A percentile compares a stretch with the other conserved stretches of the same genome.
phyloP scores from a whole-genome alignment of 2,888 invertebrate genomes.

The Chirona hameri region DNA sequence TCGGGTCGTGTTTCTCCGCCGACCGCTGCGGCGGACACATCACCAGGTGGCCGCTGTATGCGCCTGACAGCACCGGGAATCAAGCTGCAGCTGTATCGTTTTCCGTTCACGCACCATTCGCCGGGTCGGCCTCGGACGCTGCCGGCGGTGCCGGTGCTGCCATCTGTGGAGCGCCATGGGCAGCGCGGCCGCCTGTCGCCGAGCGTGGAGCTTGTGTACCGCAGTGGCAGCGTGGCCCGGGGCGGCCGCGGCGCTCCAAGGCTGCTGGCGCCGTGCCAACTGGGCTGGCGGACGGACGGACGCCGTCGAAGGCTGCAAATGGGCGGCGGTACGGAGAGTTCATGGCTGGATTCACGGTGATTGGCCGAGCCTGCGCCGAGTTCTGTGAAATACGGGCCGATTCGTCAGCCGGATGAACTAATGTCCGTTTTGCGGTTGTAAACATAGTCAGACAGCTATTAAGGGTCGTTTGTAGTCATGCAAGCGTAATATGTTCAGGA shows the following conservation, averaged over 20 bases:
- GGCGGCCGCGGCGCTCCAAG: background rate
- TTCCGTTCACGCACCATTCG: background rate
- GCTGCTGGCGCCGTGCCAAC: background rate
- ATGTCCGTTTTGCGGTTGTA: background rate
- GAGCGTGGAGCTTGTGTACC: background rate
- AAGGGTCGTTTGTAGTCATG: too few relatives aligned
- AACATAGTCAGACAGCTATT: background rate
- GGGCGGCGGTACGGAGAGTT: background rate
- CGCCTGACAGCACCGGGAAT: background rate
- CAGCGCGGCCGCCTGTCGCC: background rate
- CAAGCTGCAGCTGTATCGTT: background rate
- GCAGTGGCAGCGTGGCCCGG: background rate
- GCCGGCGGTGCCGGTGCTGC: background rate
- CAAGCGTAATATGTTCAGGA: too few relatives aligned
- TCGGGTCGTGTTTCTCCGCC: too few relatives aligned
- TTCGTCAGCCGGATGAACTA: too few relatives aligned
- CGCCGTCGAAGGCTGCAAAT: background rate
- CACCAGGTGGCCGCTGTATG: background rate
- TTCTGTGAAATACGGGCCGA: background rate
- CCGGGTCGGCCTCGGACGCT: background rate
- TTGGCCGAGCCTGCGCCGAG: background rate
- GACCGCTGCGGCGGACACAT: too few relatives aligned
- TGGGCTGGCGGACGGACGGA: background rate
- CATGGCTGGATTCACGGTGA: background rate
- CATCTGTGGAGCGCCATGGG: background rate